Percentiles rank a stretch among this genome's conserved stretches.
Conservation (phyloP, 1,140 invertebrate genomes). For the Leptinotarsa texana region DNA sequence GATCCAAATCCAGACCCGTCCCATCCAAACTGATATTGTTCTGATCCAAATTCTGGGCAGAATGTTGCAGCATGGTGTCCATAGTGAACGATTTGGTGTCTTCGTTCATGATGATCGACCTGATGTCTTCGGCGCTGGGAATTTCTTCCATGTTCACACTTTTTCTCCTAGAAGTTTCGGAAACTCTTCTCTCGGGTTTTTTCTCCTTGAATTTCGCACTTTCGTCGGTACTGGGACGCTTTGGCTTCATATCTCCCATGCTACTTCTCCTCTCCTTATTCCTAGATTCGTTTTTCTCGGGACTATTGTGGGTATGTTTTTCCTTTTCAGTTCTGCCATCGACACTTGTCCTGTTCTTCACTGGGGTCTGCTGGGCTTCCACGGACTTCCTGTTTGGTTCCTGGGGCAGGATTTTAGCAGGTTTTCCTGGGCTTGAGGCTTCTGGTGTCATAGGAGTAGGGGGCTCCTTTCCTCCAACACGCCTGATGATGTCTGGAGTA, state of each 20-base stretch:
- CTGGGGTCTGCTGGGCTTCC: constrained; percentile 29
- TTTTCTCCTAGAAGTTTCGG: constrained; percentile 17
- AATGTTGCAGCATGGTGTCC: constrained; percentile 38
- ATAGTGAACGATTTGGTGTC: constrained; percentile 49
- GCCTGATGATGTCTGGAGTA: constrained; percentile 75
- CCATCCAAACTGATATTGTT: constrained; percentile 47
- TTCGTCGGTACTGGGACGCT: constrained; percentile 31
- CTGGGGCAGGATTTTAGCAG: constrained; percentile 47
- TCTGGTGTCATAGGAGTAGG: constrained; percentile 52
- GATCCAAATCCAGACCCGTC: constrained; percentile 52
- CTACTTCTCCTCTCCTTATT: constrained; percentile 32
- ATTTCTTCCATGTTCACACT: constrained; percentile 15
- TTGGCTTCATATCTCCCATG: constrained; percentile 27
- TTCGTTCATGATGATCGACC: constrained; percentile 50
- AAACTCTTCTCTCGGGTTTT: constrained; percentile 20
- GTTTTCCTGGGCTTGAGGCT: constrained; percentile 43
- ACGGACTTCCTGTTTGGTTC: constrained; percentile 47
- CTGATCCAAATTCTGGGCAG: constrained; percentile 19
- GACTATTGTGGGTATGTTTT: constrained; percentile 2
- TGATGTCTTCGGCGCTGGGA: constrained; percentile 36
- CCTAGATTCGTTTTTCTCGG: constrained; percentile 26
- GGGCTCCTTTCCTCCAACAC: constrained; percentile 61
- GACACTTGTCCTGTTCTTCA: constrained; percentile 37
- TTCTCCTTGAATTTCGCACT: constrained; percentile 18
- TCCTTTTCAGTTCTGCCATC: constrained; percentile 37